These are phyloP conservation scores for Hoplodrina blanda DNA, from an alignment of 2,888 invertebrate species.

Conservation along the genomic window DNA sequence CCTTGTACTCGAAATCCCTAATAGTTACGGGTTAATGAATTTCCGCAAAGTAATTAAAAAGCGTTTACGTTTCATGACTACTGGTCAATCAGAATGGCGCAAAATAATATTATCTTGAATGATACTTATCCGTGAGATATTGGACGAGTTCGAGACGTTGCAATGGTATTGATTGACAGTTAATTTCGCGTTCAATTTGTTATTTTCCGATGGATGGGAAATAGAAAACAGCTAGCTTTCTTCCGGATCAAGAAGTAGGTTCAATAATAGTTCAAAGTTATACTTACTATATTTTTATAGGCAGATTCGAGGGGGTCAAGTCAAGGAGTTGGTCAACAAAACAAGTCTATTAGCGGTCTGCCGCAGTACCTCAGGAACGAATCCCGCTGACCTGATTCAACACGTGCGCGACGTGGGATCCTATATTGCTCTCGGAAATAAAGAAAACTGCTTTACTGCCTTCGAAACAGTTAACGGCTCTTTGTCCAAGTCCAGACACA, in stretches of 20 bases:
- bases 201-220: constrained; percentile 30
- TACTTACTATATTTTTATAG: background rate
- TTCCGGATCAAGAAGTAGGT: constrained; percentile 13
- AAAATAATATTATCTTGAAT: constrained; percentile 34
- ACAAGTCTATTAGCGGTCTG: constrained; percentile 29
- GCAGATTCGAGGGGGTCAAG: constrained; percentile 2
- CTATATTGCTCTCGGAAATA: constrained; percentile 71
- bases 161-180: constrained; percentile 35
- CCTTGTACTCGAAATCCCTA: constrained; percentile 45
- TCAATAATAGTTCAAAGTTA: constrained; percentile 9
- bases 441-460: constrained; percentile 81
- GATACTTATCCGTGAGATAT: constrained; percentile 26
- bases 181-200: constrained; percentile 46
- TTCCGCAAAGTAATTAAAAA: constrained; percentile 56
- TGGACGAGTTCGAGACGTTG: constrained; percentile 13
- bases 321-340: constrained; percentile 21
- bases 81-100: constrained; percentile 17
- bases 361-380: constrained; percentile 47
- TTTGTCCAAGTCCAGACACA: constrained; percentile 85
- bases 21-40: constrained; percentile 46
- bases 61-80: constrained; percentile 39
- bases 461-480: constrained; percentile 80
- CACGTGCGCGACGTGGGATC: constrained; percentile 76
- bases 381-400: constrained; percentile 75
- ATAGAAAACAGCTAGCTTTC: constrained; percentile 27